Evolutionary conservation across 2,113 vertebrate species (phyloP), one percentile per base, ranked within the genome.

Genomic region (Alouatta palliata): DNA sequence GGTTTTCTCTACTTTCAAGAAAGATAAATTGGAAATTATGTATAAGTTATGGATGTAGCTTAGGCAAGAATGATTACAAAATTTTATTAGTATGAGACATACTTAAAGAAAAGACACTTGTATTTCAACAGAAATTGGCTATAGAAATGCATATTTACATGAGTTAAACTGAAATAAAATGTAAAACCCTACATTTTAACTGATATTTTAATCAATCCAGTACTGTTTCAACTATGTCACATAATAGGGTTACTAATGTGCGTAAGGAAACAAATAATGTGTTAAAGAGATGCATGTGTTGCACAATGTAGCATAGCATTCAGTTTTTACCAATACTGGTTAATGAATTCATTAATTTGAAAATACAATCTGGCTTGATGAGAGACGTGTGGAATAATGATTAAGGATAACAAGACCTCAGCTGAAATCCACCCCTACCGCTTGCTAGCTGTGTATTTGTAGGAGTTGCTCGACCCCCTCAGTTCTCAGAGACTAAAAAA

Each of bases 271-370:
- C 54, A 90, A 73, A 27, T 43, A 25, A 35, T 70, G 5, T 92
- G 66, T 95, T 92, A 76, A 81, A 94, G 10, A 75, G n/a, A 76
- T 43, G 2, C 37, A 43, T 82, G 40, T 52, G 12, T 30, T 90
- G 11, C 84, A 43, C 58, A 25, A 47, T 37, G 10, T 19, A 82
- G 10, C 47, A 43, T 81, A 82, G 10, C 47, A 56, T 84, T 47
- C 14, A 11, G 3, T 83, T 79, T 93, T n/a, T 77, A 68, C 21
- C 40, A 95, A 56, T 32, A 70, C 45, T 83, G 30, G 73, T 70
- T 84, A 94, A 85, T 87, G 54, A 88, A 87, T 95, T 96, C 68
- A 85, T 90, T 97, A 94, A 70, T 56, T 54, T 80, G 43, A 64
- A 92, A 84, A 82, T 49, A 82, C 93, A 94, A 66, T 45, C n/a